Conservation (phyloP, 2,113 vertebrate species). For the Hemiprocne comata region DNA sequence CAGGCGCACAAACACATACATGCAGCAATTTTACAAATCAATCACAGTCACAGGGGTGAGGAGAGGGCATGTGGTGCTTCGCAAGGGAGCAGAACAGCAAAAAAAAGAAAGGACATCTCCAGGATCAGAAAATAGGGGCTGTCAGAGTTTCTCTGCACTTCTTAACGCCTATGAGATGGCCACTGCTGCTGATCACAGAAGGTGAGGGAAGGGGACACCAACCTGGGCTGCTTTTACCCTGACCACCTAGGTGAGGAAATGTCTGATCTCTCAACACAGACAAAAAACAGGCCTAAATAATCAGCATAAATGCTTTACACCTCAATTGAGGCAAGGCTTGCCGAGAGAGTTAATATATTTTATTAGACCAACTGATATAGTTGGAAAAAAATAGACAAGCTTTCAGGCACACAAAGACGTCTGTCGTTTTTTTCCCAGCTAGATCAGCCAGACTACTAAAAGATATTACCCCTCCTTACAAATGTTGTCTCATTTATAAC, state of each 20-base stretch:
- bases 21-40: slow-evolving; percentile 43
- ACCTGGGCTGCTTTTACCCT: fast-evolving
- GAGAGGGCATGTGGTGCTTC: not conserved
- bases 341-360: slow-evolving; percentile 6
- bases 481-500: slow-evolving; percentile 64
- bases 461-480: slow-evolving; percentile 57
- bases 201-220: not conserved
- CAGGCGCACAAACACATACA: not conserved
- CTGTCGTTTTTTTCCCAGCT: not conserved
- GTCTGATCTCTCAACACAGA: not conserved
- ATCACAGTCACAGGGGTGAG: slow-evolving; percentile 33
- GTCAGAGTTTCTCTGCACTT: not conserved
- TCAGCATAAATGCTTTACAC: not conserved
- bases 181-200: not conserved
- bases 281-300: not conserved
- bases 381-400: slow-evolving; percentile 26
- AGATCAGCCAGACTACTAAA: slow-evolving; percentile 44
- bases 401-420: not conserved
- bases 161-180: not conserved
- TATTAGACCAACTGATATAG: slow-evolving; percentile 25
- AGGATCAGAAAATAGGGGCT: not conserved
- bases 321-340: slow-evolving; percentile 5
- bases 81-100: not conserved
- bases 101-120: not conserved
- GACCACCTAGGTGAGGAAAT: not conserved